Evolutionary conservation across 2,888 invertebrate genomes (phyloP).

Genomic region (Linyphia triangularis): DNA sequence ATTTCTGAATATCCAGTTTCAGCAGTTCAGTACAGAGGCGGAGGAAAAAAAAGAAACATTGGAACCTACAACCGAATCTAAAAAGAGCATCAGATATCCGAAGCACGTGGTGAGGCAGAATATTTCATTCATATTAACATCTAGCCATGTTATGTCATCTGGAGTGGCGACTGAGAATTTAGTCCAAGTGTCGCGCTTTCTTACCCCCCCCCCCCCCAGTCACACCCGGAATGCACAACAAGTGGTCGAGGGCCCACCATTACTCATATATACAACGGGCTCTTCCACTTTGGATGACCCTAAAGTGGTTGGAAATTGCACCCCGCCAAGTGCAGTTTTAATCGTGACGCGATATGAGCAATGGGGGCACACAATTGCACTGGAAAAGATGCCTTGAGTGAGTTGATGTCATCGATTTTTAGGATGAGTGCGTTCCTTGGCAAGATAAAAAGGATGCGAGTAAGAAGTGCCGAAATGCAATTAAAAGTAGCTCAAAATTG

Average conservation of each 20-base stretch:
- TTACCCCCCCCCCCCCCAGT: neutral
- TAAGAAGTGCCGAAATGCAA: too few species aligned
- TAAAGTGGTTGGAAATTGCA: neutral
- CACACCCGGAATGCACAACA: conserved; percentile 19
- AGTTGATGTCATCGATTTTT: neutral
- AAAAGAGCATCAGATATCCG: neutral
- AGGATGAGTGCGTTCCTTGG: too few species aligned
- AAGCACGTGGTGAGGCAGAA: neutral
- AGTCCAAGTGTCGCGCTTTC: conserved; percentile 10
- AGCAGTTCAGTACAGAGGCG: neutral
- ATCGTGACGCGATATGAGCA: neutral
- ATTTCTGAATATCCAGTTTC: too few species aligned
- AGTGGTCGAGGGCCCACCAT: conserved; percentile 33
- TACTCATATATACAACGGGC: conserved; percentile 25
- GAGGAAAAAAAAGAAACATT: neutral
- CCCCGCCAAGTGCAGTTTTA: neutral
- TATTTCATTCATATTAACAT: neutral
- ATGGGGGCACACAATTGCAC: neutral
- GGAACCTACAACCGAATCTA: neutral
- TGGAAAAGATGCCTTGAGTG: neutral
- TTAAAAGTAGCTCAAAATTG: too few species aligned
- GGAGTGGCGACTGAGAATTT: neutral
- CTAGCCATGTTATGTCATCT: neutral
- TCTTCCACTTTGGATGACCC: neutral
- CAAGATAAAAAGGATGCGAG: too few species aligned